A percentile compares a stretch with the other conserved stretches of the same genome.
phyloP scores from a whole-genome alignment of 2,113 vertebrate species.

The Poicephalus gulielmi region DNA sequence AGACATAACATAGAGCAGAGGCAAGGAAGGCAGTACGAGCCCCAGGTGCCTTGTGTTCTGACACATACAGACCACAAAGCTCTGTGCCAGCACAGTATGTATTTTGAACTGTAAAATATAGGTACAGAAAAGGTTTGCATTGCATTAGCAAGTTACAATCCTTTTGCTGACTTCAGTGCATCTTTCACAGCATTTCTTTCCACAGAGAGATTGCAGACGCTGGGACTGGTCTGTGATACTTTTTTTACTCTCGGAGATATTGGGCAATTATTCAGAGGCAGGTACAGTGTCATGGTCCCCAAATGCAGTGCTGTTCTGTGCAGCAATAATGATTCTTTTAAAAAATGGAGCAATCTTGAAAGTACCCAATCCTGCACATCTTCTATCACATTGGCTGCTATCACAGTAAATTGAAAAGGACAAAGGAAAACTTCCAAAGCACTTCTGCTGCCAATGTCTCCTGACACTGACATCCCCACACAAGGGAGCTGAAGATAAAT shows the following conservation, averaged over 20 bases:
- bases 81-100: background rate
- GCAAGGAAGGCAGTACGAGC: background rate
- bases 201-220: background rate
- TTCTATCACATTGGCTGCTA: background rate
- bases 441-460: background rate
- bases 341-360: background rate
- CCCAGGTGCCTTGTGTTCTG: background rate
- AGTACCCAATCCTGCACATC: background rate
- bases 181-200: background rate
- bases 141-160: background rate
- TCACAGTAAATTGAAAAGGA: background rate
- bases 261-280: background rate
- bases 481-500: background rate
- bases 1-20: background rate
- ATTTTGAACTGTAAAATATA: background rate
- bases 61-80: background rate
- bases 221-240: fast-evolving
- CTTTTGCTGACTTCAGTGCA: background rate
- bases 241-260: background rate
- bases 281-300: background rate
- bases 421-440: background rate
- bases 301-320: background rate
- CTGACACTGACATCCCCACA: fast-evolving
- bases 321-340: background rate
- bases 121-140: background rate